These are phyloP conservation scores for Chironomus striatipennis DNA, from an alignment of 1,140 invertebrate genomes.

Conservation along the genomic window DNA sequence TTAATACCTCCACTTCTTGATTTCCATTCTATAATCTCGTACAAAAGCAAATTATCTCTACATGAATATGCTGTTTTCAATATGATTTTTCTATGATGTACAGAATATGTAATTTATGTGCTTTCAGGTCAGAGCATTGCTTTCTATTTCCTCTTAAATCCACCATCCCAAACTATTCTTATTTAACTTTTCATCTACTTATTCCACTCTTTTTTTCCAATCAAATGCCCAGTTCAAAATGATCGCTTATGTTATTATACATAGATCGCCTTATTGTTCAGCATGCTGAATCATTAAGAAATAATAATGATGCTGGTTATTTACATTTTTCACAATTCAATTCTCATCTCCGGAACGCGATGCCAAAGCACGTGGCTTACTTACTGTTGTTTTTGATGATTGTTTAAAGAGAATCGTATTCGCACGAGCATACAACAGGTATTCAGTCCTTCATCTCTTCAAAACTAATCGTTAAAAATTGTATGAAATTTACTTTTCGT, in stretches of 20 bases:
- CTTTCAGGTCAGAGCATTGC: background rate
- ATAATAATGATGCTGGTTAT: slow-evolving; percentile 14
- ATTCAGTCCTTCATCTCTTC: background rate
- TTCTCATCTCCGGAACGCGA: background rate
- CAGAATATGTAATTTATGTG: slow-evolving; percentile 14
- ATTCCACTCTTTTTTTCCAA: background rate
- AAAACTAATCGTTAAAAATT: slow-evolving; percentile 14
- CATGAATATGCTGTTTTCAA: background rate
- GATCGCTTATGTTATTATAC: background rate
- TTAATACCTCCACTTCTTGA: background rate
- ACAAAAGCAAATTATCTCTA: slow-evolving; percentile 7
- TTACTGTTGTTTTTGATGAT: background rate
- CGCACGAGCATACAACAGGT: slow-evolving; percentile 3
- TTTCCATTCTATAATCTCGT: background rate
- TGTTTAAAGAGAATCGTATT: background rate
- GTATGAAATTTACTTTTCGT: background rate
- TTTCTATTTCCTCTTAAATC: background rate
- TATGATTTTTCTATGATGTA: slow-evolving; percentile 1
- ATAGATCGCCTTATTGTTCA: background rate
- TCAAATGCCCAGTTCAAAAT: slow-evolving; percentile 12
- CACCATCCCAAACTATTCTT: background rate
- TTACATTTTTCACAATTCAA: slow-evolving; percentile 9
- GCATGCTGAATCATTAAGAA: slow-evolving; percentile 12
- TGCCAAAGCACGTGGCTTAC: slow-evolving; percentile 2
- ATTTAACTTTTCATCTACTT: background rate